Evolutionary conservation across 2,888 invertebrate species (phyloP), one percentile per base, ranked within the genome.

Genomic region (Cryptosula pallasiana): DNA sequence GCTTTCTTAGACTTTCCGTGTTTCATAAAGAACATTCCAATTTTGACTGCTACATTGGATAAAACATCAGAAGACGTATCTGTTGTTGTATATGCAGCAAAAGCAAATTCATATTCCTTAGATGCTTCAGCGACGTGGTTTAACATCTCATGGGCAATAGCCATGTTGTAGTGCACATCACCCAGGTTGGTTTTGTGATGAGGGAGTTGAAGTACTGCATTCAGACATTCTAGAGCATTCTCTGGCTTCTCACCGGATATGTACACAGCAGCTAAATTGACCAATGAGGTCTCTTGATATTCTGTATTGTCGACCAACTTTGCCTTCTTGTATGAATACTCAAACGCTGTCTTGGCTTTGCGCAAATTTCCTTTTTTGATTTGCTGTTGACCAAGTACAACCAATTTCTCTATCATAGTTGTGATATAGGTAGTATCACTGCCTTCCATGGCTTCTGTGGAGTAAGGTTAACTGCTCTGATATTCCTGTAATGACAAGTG

Each of bases 91-190:
- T 63, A 63, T 29, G 32, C 29, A 13, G 13, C 13, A 1, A 63
- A 13, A 13, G 63, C 63, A 13, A 32, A 32, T 3, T 63, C 76
- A 74, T 77, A 79, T 73, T 77, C 75, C 25, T 76, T 72, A 16
- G 77, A 74, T 16, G 80, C 78, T 35, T 79, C 78, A 34, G 69
- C 71, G 1, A 54, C 34, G 34, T 78, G 75, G 3, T 74, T 72
- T 23, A 78, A 71, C 20, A 74, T 73, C 73, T 81, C 80, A 75
- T 78, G 77, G 1, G 77, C 82, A 25, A 81, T 74, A 29, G 78
- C 82, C 69, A 79, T 78, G 74, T 82, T 82, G 72, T 78, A 81
- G 73, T 76, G 81, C 13, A 82, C 74, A 74, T 82, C 82, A 0
- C 79, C 81, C 75, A 80, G 27, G 63, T 63, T 63, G 16, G 63